A percentile compares a stretch with the other conserved stretches of the same genome.
phyloP scores from a whole-genome alignment of 2,888 invertebrate genomes.

The Trachelus iudaicus region DNA sequence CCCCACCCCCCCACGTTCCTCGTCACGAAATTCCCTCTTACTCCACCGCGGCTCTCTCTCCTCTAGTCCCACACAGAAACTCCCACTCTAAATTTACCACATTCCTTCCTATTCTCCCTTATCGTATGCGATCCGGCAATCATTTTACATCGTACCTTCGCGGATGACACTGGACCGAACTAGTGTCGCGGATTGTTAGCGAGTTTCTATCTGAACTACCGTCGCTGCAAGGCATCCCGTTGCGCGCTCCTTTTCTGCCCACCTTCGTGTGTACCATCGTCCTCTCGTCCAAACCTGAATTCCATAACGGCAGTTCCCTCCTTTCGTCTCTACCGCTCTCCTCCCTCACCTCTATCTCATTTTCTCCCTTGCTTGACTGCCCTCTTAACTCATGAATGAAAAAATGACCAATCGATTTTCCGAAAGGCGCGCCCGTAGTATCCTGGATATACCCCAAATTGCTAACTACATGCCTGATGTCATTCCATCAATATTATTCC shows the following conservation, averaged over 20 bases:
- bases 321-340: conserved; percentile 1
- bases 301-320: conserved; percentile 9
- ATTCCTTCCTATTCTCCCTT: background rate
- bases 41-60: background rate
- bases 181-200: background rate
- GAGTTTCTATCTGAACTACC: background rate
- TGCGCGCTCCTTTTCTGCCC: background rate
- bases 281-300: background rate
- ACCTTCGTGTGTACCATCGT: background rate
- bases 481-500: background rate
- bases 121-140: background rate
- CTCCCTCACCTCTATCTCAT: conserved; percentile 11
- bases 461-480: conserved; percentile 21
- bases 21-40: conserved; percentile 18
- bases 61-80: background rate
- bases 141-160: background rate
- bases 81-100: background rate
- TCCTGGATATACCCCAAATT: conserved; percentile 26
- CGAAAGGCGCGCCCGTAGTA: conserved; percentile 19
- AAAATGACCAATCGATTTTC: conserved; percentile 44
- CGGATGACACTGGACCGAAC: background rate
- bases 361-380: background rate
- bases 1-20: conserved; percentile 11
- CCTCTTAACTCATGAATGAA: conserved; percentile 42
- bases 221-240: background rate